phyloP scores from a whole-genome alignment of 2,888 invertebrate species.

The Epinotia demarniana region DNA sequence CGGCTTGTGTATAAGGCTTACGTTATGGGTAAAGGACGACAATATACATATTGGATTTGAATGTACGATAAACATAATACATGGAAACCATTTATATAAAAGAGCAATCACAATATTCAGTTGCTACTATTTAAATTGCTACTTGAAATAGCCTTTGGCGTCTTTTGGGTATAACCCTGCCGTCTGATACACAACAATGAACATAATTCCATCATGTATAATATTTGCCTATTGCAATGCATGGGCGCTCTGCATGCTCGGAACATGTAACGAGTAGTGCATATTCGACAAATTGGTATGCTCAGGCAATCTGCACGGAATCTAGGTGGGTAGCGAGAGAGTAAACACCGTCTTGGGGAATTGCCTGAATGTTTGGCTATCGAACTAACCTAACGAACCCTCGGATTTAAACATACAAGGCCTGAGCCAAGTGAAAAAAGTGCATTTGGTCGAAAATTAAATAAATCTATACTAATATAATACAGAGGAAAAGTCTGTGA shows the following conservation, averaged over 20 bases:
- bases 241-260: constrained; percentile 35
- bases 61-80: no score
- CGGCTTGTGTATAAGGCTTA: no score
- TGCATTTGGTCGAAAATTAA: neutral
- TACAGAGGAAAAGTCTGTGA: no score
- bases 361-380: constrained; percentile 47
- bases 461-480: neutral
- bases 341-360: constrained; percentile 52
- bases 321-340: constrained; percentile 47
- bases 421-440: neutral
- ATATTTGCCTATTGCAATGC: constrained; percentile 1
- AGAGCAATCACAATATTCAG: no score
- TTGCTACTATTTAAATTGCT: no score
- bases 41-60: no score
- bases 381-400: constrained; percentile 44
- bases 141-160: neutral
- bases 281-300: constrained; percentile 65
- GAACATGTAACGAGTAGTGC: constrained; percentile 54
- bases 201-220: constrained; percentile 3
- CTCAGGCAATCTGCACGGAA: constrained; percentile 56
- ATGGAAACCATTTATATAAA: no score
- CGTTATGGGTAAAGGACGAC: no score
- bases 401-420: constrained; percentile 20
- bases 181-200: neutral
- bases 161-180: neutral